Base-by-base conservation (phyloP, 2,888 invertebrate genomes). In the Campoplex capitator region DNA sequence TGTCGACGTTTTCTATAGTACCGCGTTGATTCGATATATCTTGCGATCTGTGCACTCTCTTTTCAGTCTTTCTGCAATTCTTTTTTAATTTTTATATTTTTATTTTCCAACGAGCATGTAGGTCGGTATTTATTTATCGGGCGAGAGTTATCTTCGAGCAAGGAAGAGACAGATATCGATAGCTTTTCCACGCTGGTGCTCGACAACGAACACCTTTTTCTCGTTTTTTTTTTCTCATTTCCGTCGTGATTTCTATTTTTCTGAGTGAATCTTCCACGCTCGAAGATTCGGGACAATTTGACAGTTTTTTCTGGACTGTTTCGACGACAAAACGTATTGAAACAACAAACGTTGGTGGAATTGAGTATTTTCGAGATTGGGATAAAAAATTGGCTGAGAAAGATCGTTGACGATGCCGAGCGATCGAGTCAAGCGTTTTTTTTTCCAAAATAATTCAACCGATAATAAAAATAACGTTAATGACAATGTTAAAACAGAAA, bases 61-160 rank as follows among this genome's bases (percentile, higher is more conserved):
- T 62, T 75, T 71, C 38, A 48, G 16, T 48, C 65, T 82, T 75
- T 85, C 74, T 82, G 54, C 6, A 54, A 38, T 6, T 38, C 7
- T 79, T 35, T n/a, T n/a, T n/a, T n/a, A n/a, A n/a, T 56, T 75
- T 68, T n/a, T 56, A 38, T 38, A 35, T 35, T 45, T 45, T 38
- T n/a, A 38, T 71, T 67, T 54, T 48, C 8, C 78, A 71, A 4
- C 83, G 73, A 56, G 83, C 86, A 81, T 86, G 86, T 86, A 83
- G 86, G 86, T 83, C 83, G 86, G 75, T 68, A 48, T 77, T 76
- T 68, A 85, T 86, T 86, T 83, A 75, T 75, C 48, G 75, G 42
- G 73, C 51, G 68, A 86, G 83, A 83, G 77, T 86, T 79, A 13
- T 35, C 51, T 71, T 71, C 62, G 67, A 48, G 18, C 32, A 23